phyloP scores from a whole-genome alignment of 2,797 vertebrate genomes.

The Echeneis naucrates region DNA sequence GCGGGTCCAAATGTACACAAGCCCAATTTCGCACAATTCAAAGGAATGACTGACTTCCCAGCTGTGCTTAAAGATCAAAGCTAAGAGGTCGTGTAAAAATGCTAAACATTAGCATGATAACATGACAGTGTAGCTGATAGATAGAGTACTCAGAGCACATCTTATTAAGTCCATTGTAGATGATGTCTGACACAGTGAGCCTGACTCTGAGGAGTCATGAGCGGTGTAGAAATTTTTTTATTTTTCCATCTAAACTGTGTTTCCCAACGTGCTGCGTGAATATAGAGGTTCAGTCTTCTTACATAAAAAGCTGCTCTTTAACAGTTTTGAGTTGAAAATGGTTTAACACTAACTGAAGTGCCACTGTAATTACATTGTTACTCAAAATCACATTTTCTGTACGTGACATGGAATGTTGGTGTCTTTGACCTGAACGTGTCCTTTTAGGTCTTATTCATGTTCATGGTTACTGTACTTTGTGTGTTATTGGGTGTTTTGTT shows the following conservation, averaged over 20 bases:
- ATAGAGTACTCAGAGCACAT: background rate
- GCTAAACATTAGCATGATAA: background rate
- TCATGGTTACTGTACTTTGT: conserved; percentile 19
- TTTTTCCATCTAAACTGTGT: background rate
- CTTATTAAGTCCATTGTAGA: background rate
- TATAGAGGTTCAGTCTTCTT: background rate
- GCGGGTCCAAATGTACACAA: background rate
- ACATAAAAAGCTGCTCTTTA: conserved; percentile 21
- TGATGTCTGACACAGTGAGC: background rate
- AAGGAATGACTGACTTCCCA: background rate
- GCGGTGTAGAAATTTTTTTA: too few species aligned
- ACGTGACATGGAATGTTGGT: conserved; percentile 9
- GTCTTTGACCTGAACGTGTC: conserved; percentile 37
- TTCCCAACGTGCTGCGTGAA: conserved; percentile 2
- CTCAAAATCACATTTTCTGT: background rate
- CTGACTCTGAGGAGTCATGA: background rate
- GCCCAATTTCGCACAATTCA: background rate
- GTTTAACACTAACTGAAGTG: background rate
- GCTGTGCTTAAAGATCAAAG: background rate
- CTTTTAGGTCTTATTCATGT: conserved; percentile 41
- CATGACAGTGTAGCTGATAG: background rate
- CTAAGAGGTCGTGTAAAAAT: background rate
- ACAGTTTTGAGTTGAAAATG: background rate
- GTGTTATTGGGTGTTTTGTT: too few species aligned
- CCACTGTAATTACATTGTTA: background rate